phyloP scores from a whole-genome alignment of 2,888 invertebrate species.

The Sturmia bella region DNA sequence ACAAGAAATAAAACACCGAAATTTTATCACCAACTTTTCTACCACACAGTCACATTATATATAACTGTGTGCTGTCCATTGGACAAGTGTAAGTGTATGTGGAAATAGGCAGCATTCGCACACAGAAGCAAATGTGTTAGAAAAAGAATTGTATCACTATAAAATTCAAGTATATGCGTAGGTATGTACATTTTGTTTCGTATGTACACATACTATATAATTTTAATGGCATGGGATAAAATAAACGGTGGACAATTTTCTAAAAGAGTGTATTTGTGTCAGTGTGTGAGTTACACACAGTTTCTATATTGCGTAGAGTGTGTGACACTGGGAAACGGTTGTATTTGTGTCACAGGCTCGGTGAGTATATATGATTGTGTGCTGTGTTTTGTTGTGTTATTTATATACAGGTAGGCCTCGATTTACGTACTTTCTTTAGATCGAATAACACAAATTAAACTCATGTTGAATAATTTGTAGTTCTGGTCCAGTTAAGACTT shows the following conservation, averaged over 20 bases:
- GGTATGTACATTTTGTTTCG: not conserved
- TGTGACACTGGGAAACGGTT: slow-evolving; percentile 75
- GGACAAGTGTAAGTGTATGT: not conserved
- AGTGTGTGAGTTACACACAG: slow-evolving; percentile 57
- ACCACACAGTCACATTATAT: slow-evolving; percentile 6
- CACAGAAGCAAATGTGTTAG: slow-evolving; percentile 28
- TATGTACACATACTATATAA: too few species aligned
- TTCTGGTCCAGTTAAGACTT: too few species aligned
- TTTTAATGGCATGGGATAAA: not conserved
- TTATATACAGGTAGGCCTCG: too few species aligned
- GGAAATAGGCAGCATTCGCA: not conserved
- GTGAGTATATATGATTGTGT: too few species aligned
- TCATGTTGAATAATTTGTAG: too few species aligned
- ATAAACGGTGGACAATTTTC: slow-evolving; percentile 14
- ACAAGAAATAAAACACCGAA: not conserved
- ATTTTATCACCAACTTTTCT: slow-evolving; percentile 55
- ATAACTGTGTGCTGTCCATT: too few species aligned
- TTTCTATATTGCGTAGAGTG: slow-evolving; percentile 64
- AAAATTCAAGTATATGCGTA: slow-evolving; percentile 8
- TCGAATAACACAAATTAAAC: too few species aligned
- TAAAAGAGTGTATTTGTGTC: slow-evolving; percentile 11
- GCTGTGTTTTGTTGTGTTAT: too few species aligned
- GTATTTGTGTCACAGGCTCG: slow-evolving; percentile 69
- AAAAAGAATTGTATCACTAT: slow-evolving; percentile 44
- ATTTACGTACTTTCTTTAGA: too few species aligned